phyloP scores from a whole-genome alignment of 53 echinoderm and acorn worm genomes.

The Mesocentrotus franciscanus region DNA sequence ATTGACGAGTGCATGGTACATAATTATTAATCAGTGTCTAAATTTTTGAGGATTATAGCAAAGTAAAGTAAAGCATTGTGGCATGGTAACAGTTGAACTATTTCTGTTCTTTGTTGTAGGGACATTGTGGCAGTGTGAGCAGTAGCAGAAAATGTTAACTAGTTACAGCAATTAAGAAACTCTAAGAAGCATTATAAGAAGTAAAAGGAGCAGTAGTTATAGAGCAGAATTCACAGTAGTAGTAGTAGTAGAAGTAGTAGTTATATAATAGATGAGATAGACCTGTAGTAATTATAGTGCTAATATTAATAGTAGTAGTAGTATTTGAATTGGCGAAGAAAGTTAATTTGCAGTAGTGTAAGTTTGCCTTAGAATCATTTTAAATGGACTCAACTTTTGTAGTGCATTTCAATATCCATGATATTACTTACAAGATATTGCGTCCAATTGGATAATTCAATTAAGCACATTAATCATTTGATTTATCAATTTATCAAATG shows the following conservation, averaged over 20 bases:
- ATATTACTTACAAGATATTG: no score
- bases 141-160: neutral
- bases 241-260: neutral
- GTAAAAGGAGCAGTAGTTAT: neutral
- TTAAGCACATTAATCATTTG: no score
- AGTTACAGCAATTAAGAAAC: no score
- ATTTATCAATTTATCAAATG: no score
- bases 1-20: slow-evolving; percentile 96
- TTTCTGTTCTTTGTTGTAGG: neutral
- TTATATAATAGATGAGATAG: neutral
- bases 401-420: neutral
- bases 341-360: neutral
- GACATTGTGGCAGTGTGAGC: neutral
- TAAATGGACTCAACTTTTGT: neutral
- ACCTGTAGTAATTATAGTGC: neutral
- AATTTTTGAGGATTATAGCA: neutral
- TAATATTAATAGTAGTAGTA: neutral
- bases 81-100: neutral
- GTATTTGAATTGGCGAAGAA: neutral
- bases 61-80: neutral
- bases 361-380: neutral
- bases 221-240: neutral
- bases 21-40: neutral
- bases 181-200: neutral
- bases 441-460: no score